Evolutionary conservation across 64 coral and sea anemone species (phyloP), one percentile per base, ranked within the genome.

Genomic region (Trachythela sp.): DNA sequence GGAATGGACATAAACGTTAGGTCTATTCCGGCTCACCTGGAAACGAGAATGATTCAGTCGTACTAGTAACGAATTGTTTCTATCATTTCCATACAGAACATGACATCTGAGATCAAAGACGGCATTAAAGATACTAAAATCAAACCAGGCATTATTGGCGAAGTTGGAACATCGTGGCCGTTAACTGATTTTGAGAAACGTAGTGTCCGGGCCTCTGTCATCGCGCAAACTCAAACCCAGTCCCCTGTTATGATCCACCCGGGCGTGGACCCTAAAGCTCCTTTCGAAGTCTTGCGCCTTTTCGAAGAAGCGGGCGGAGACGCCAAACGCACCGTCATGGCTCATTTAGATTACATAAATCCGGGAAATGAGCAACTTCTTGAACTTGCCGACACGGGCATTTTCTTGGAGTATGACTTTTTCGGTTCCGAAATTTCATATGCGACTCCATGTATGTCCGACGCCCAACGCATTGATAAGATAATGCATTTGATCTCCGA

Each of bases 61-160:
- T n/a, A n/a, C n/a, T n/a, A n/a, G n/a, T n/a, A n/a, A n/a, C n/a
- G n/a, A n/a, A n/a, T n/a, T n/a, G n/a, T 72, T 36, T 51, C 20
- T 86, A 42, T 80, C 32, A 70, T 24, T 54, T 8, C n/a, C 72
- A 83, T 86, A 31, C 38, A 99, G 96, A 88, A 40, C 70, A 99
- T 99, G 89, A 85, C 93, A 17, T 93, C 88, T n/a, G 96, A 99
- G 14, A 77, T 99, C 31, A 89, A 94, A 41, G 72, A 89, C 50
- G 96, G 93, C 50, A 93, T 93, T 72, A 86, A 90, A 64, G 70
- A 67, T 6, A 91, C 93, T 37, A 76, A 84, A 50, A 93, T 99
- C 17, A 99, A 99, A 70, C 92, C 93, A 89, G 96, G 96, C 70
- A 91, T 99, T 33, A 99, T 99, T 85, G 96, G 96, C 84, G 96